Conservation (phyloP, 2,888 invertebrate species). For the Malacosoma neustria region DNA sequence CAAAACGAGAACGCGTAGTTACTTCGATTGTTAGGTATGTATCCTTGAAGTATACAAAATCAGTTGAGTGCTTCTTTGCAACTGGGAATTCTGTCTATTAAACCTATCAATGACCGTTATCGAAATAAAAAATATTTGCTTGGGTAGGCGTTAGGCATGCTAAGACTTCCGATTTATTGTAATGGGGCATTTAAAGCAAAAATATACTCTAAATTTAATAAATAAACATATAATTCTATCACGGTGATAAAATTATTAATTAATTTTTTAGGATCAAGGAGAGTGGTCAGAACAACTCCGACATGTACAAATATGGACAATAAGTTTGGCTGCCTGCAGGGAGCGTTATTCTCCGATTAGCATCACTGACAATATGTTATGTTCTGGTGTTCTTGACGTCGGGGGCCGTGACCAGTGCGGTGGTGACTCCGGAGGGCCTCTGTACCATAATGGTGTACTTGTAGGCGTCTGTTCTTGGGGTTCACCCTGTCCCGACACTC, state of each 20-base stretch:
- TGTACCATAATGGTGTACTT: slow-evolving; percentile 25
- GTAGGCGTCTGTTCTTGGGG: slow-evolving; percentile 33
- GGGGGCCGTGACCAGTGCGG: slow-evolving; percentile 37
- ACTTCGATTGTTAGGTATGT: too few relatives aligned
- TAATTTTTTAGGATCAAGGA: slow-evolving; percentile 21
- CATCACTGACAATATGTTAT: slow-evolving; percentile 31
- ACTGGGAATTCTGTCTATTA: too few relatives aligned
- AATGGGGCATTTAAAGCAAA: too few relatives aligned
- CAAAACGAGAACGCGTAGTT: too few relatives aligned
- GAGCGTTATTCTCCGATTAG: slow-evolving; percentile 16
- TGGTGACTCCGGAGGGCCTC: slow-evolving; percentile 30
- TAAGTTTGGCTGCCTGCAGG: slow-evolving; percentile 24
- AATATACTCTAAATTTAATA: too few relatives aligned
- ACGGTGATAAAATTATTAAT: too few relatives aligned
- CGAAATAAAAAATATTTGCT: neutral
- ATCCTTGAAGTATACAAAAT: too few relatives aligned
- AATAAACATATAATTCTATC: too few relatives aligned
- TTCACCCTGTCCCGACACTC: slow-evolving; percentile 16
- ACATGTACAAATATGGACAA: slow-evolving; percentile 28
- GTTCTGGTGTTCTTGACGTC: slow-evolving; percentile 33
- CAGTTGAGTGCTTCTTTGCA: too few relatives aligned
- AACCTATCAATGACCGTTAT: slow-evolving; percentile 16
- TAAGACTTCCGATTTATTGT: too few relatives aligned
- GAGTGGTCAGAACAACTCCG: slow-evolving; percentile 23
- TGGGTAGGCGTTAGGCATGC: too few relatives aligned